A percentile compares a stretch with the other conserved stretches of the same genome.
These are phyloP conservation scores for Hydrotaea cyrtoneurina DNA, from an alignment of 2,888 invertebrate species.

Conservation along the genomic window DNA sequence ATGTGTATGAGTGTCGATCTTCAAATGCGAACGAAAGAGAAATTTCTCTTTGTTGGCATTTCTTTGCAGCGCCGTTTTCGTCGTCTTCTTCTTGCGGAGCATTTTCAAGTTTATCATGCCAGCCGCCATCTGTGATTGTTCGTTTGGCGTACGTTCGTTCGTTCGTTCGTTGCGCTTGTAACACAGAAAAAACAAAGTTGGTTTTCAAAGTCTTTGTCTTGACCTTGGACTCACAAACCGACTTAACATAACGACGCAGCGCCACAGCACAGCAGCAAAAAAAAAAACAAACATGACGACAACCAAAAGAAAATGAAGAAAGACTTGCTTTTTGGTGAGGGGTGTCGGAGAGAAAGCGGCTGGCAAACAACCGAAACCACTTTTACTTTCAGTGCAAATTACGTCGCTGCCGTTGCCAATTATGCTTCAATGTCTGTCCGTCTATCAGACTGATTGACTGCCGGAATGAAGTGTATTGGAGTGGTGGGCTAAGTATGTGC, in stretches of 20 bases:
- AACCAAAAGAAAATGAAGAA: slow-evolving; percentile 51
- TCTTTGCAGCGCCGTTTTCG: neutral
- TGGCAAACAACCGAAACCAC: slow-evolving; percentile 63
- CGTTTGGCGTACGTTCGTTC: slow-evolving; percentile 29
- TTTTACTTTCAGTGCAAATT: slow-evolving; percentile 71
- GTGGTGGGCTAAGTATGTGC: slow-evolving; percentile 4
- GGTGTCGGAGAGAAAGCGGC: slow-evolving; percentile 53
- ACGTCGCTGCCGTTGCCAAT: slow-evolving; percentile 59
- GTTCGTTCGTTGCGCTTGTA: slow-evolving; percentile 25
- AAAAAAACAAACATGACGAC: slow-evolving; percentile 30
- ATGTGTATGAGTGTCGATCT: slow-evolving; percentile 13
- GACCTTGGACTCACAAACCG: slow-evolving; percentile 77
- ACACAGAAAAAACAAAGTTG: slow-evolving; percentile 39
- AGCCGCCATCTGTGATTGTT: slow-evolving; percentile 35
- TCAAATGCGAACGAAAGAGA: slow-evolving; percentile 45
- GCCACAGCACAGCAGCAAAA: slow-evolving; percentile 8
- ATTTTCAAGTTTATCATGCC: slow-evolving; percentile 62
- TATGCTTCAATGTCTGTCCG: slow-evolving; percentile 44
- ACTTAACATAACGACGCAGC: slow-evolving; percentile 61
- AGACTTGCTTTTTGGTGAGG: slow-evolving; percentile 61
- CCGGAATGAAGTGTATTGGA: neutral
- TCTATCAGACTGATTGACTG: slow-evolving; percentile 15
- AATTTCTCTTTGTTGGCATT: slow-evolving; percentile 47
- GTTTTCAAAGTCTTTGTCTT: slow-evolving; percentile 79
- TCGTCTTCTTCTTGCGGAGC: slow-evolving; percentile 27